phyloP scores from a whole-genome alignment of 2,797 vertebrate genomes.

The Pseudochirops cupreus region DNA sequence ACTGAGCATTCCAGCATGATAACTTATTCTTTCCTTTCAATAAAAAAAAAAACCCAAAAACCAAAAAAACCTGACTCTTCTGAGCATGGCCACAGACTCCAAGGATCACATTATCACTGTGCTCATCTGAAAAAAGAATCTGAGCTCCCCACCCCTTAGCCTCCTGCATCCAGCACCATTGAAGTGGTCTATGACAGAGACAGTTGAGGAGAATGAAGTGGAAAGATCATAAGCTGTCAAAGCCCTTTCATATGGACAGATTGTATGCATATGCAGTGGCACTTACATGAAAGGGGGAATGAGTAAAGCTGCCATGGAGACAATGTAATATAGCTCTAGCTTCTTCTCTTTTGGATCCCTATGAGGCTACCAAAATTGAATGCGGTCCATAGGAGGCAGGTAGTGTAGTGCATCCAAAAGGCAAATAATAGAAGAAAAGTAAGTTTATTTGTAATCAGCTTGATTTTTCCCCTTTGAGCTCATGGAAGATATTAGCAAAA shows the following conservation, averaged over 20 bases:
- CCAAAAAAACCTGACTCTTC: slow-evolving; percentile 27
- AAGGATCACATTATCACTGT: slow-evolving; percentile 3
- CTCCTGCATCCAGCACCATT: not conserved
- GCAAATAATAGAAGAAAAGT: not conserved
- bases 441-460: slow-evolving; percentile 1
- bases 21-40: slow-evolving; percentile 29
- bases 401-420: not conserved
- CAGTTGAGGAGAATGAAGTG: not conserved
- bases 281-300: not conserved
- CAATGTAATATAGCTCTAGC: not conserved
- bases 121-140: not conserved
- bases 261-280: not conserved
- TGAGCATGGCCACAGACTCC: not conserved
- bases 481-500: not conserved
- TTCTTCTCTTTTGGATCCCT: not conserved
- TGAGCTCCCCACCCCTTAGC: not conserved
- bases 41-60: slow-evolving; percentile 17
- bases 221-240: not conserved
- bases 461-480: slow-evolving; percentile 36
- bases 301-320: not conserved
- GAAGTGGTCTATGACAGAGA: not conserved
- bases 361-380: not conserved
- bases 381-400: not conserved
- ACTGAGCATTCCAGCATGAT: slow-evolving; percentile 32
- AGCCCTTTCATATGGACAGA: not conserved